Base-by-base conservation (phyloP, 1,140 invertebrate genomes). In the Drosophila simulans region DNA sequence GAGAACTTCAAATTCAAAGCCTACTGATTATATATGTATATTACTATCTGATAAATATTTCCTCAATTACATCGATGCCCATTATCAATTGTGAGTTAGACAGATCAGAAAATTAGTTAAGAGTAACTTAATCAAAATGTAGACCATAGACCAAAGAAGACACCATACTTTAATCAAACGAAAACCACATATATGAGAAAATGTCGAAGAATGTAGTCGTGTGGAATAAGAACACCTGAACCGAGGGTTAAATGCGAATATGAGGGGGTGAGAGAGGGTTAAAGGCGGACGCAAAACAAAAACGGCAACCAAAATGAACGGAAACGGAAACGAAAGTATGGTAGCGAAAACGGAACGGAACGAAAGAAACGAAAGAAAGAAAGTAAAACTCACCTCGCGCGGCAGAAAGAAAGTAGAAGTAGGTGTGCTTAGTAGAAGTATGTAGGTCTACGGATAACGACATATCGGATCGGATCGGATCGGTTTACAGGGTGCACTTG, bases 341-440 rank as follows among this genome's bases (percentile, higher is more conserved):
- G 63, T 52, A 58, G 66, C 45, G 63, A 39, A 54, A 68, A 70
- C 42, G 62, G 48, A 71, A 60, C 34, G 22, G 39, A 49, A 72
- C 46, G 45, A 70, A 76, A 59, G 45, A 69, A 49, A 72, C 39
- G 45, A 71, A 76, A 59, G 45, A 74, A 82, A 77, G 42, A 43
- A 48, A 80, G 69, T 70, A 66, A 83, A 84, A 85, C 82, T 85
- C 82, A 85, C 82, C 82, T 85, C 80, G 31, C 73, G 58, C 52
- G 65, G 43, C 68, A 48, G 65, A 77, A 69, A 62, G 49, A 77
- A 77, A 69, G 54, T 74, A 73, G 77, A 75, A 69, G 42, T 15
- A 42, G 75, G 53, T 66, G 53, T 66, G 75, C 71, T 75, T 62
- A 54, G 69, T 64, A 73, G 70, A 49, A 35, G 37, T 31, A 31